Percentiles rank a stretch among this genome's conserved stretches.
phyloP scores from a whole-genome alignment of 2,888 invertebrate genomes.

The Drosophila niveifrons region DNA sequence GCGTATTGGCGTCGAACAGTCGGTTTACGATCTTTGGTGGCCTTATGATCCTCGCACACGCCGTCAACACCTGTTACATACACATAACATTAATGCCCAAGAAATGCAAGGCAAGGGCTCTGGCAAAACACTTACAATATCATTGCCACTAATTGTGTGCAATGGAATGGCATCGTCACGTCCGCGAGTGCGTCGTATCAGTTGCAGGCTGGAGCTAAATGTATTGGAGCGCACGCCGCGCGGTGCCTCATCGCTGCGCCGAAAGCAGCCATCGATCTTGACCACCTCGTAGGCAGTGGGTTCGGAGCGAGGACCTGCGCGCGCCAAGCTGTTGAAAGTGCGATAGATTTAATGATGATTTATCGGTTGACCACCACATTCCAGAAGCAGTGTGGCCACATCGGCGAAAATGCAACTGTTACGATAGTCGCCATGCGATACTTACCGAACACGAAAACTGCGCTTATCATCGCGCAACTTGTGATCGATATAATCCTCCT shows the following conservation, averaged over 20 bases:
- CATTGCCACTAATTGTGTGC: constrained; percentile 87
- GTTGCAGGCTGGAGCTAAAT: constrained; percentile 83
- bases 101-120: too few species aligned
- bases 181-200: constrained; percentile 86
- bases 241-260: constrained; percentile 87
- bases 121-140: constrained; percentile 85
- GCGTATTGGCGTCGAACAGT: constrained; percentile 89
- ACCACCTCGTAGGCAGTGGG: constrained; percentile 90
- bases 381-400: neutral
- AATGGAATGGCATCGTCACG: constrained; percentile 87
- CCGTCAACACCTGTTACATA: constrained; percentile 89
- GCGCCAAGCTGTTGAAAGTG: constrained; percentile 85
- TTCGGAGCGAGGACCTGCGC: constrained; percentile 90
- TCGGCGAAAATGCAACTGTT: neutral
- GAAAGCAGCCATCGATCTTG: constrained; percentile 89
- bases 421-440: neutral
- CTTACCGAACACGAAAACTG: constrained; percentile 87
- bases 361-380: neutral
- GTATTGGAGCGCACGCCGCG: constrained; percentile 86
- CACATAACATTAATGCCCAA: too few species aligned
- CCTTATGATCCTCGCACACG: constrained; percentile 90
- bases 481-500: constrained; percentile 83
- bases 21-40: constrained; percentile 90
- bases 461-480: constrained; percentile 86
- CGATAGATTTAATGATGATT: constrained; percentile 4